Evolutionary conservation across 2,113 vertebrate genomes (phyloP), one percentile per base, ranked within the genome.

Genomic region (Elachura formosa): DNA sequence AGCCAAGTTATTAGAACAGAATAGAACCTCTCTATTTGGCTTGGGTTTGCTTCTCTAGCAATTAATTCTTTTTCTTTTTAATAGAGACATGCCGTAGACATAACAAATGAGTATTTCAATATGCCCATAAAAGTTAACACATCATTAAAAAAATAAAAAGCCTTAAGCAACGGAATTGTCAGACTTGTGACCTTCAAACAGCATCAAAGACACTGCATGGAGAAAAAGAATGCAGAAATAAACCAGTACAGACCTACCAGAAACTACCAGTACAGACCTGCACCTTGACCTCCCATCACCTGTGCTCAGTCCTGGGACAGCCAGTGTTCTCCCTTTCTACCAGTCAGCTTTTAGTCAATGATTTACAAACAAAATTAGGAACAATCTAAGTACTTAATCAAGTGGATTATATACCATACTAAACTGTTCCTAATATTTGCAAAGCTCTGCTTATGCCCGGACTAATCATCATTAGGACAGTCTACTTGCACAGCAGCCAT

Each of bases 1-100:
- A 84, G 94, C 59, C 86, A 91, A 90, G 72, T 94, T 96, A 94
- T 64, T 80, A 86, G 52, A 94, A 91, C 26, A 92, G 76, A 96
- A 94, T 7, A 84, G 69, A 94, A 91, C 23, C 54, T 84, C 49
- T 66, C 83, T 96, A 96, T 88, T 69, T 89, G 52, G 74, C 51
- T 26, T 93, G 48, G 18, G 62, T 92, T 91, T 86, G 64, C 74
- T 93, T 90, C 84, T 79, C 34, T 17, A 91, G 25, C 33, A 73
- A 73, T 67, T 92, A 93, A 45, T 80, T 21, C 36, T 40, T 55
- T 49, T 49, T 49, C 38, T 61, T 34, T 88, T 48, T 19, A 80
- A 49, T 23, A 71, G 63, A 95, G 36, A 87, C 22, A 82, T 19
- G 33, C 49, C 64, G 33, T 43, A 92, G 52, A 87, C n/a, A 51